Evolutionary conservation across 2,113 vertebrate species (phyloP).

Genomic region (Crotalus tigris): DNA sequence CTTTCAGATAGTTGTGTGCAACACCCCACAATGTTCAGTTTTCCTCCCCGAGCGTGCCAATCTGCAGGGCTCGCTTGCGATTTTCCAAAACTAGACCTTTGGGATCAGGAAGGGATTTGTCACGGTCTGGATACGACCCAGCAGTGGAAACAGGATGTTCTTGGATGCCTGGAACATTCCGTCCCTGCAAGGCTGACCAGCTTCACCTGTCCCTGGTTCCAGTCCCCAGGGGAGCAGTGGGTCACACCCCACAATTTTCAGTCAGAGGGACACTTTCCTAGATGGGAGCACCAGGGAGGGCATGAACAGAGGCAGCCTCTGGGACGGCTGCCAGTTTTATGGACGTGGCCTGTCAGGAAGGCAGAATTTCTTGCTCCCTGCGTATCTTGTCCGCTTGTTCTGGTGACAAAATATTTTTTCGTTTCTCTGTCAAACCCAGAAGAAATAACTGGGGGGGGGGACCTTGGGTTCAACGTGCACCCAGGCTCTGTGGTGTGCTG

Average conservation of each 20-base stretch:
- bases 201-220: neutral
- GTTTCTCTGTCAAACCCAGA: too few relatives aligned
- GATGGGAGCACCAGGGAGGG: neutral
- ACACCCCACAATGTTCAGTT: neutral
- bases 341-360: neutral
- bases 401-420: neutral
- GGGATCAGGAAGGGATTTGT: neutral
- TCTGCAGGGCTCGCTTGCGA: neutral
- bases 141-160: neutral
- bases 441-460: too few relatives aligned
- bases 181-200: neutral
- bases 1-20: neutral
- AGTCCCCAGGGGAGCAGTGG: neutral
- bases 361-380: neutral
- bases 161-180: neutral
- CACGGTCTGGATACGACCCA: neutral
- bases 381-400: neutral
- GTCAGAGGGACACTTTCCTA: neutral
- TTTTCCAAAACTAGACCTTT: neutral
- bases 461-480: too few relatives aligned
- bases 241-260: neutral
- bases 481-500: too few relatives aligned
- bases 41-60: neutral
- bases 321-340: neutral
- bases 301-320: neutral